These are phyloP conservation scores for Aculops lycopersici DNA, from an alignment of 1,140 invertebrate species.

Conservation along the genomic window DNA sequence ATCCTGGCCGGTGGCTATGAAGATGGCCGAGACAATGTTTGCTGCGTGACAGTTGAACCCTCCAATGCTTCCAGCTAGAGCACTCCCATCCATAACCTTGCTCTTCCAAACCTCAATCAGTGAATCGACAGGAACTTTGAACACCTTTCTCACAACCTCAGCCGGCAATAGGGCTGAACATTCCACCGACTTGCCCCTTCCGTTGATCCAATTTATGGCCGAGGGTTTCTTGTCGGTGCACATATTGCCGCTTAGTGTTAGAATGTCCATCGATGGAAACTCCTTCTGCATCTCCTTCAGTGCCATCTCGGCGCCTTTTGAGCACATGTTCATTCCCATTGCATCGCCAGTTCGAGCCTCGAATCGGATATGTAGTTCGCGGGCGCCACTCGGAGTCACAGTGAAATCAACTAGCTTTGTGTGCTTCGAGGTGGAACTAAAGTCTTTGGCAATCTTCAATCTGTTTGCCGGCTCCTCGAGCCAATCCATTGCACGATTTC, in stretches of 20 bases:
- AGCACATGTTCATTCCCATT: conserved; percentile 99
- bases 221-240: conserved; percentile 93
- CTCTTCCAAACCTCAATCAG: conserved; percentile 60
- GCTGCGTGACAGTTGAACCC: conserved; percentile 91
- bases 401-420: no score
- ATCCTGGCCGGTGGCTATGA: conserved; percentile 78
- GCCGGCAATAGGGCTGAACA: conserved; percentile 58
- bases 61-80: conserved; percentile 61
- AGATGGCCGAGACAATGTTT: conserved; percentile 87
- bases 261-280: conserved; percentile 61
- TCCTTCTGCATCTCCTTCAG: conserved; percentile 7
- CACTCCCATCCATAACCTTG: conserved; percentile 76
- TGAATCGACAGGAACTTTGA: conserved; percentile 52
- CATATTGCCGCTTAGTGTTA: conserved; percentile 81
- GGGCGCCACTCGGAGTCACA: conserved; percentile 29
- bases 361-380: conserved; percentile 61
- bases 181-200: conserved; percentile 74
- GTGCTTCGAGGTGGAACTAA: conserved; percentile 31
- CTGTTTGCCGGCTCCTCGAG: conserved; percentile 44
- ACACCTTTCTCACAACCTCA: conserved; percentile 26
- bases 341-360: conserved; percentile 84
- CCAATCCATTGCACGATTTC: conserved; percentile 46
- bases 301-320: conserved; percentile 30
- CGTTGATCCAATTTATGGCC: conserved; percentile 84
- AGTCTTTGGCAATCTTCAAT: conserved; percentile 40